phyloP scores from a whole-genome alignment of 2,797 vertebrate species.

The Coilia nasus region DNA sequence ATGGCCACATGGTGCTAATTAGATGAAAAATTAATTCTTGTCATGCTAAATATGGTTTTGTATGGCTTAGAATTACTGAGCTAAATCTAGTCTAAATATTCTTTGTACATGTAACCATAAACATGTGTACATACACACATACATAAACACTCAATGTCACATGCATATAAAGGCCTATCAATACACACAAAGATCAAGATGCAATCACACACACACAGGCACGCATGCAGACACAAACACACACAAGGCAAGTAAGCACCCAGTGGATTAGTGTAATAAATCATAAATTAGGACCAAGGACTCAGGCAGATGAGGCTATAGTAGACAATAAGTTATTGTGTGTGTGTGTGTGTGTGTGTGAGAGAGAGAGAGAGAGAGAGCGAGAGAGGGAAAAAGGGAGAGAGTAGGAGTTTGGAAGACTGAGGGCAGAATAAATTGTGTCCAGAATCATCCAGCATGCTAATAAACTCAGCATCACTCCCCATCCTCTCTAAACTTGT shows the following conservation, averaged over 20 bases:
- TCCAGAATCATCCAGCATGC: not conserved
- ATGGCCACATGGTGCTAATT: not conserved
- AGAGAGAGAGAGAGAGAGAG: not conserved
- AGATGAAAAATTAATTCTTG: not conserved
- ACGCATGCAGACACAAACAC: not conserved
- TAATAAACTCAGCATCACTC: conserved; percentile 1
- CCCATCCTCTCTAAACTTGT: not conserved
- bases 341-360: not conserved
- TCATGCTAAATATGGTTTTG: not conserved
- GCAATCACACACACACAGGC: not conserved
- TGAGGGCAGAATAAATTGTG: not conserved
- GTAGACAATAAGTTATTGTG: not conserved
- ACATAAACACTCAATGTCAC: not conserved
- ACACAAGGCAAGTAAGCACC: not conserved
- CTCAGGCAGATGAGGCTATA: not conserved
- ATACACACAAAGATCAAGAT: not conserved
- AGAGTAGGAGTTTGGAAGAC: not conserved
- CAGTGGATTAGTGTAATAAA: not conserved
- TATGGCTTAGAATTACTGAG: not conserved
- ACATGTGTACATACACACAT: not conserved
- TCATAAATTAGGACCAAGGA: not conserved
- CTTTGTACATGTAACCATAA: not conserved
- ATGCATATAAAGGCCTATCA: not conserved
- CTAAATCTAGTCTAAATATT: not conserved
- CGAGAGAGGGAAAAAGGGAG: not conserved